Conservation (phyloP, 1,140 invertebrate genomes). For the Lepidurus packardi region DNA sequence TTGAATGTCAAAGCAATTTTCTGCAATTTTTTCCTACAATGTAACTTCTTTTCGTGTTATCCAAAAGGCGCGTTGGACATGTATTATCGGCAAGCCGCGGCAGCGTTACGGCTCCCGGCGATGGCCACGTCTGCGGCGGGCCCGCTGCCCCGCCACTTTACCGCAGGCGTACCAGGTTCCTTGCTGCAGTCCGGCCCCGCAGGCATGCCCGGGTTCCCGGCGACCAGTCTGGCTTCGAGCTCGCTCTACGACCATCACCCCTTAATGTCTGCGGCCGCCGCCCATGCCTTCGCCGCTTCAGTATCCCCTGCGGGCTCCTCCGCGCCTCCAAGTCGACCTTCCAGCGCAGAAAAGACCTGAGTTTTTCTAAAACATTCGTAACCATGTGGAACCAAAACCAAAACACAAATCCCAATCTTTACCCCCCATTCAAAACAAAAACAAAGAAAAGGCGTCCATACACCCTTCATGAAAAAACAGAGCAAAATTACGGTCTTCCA, state of each 20-base stretch:
- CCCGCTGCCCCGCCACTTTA: background rate
- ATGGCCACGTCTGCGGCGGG: constrained; percentile 21
- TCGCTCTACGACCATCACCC: constrained; percentile 20
- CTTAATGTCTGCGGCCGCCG: constrained; percentile 20
- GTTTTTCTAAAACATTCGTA: background rate
- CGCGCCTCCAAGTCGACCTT: constrained; percentile 31
- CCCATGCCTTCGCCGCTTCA: constrained; percentile 21
- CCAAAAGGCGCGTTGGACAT: constrained; percentile 32
- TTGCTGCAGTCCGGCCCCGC: background rate
- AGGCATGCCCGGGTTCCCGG: background rate
- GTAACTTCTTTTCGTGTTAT: background rate
- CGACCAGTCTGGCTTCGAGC: background rate
- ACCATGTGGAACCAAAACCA: background rate
- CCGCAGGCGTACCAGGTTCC: constrained; percentile 2
- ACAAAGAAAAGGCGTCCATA: background rate
- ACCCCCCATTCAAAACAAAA: background rate
- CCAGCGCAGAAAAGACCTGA: constrained; percentile 33
- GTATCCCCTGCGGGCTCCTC: constrained; percentile 7
- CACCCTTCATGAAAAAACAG: background rate
- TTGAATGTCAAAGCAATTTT: background rate
- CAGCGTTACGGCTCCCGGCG: constrained; percentile 26
- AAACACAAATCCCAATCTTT: background rate
- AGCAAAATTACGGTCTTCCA: background rate
- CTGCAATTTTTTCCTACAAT: background rate
- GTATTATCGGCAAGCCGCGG: constrained; percentile 34